These are phyloP conservation scores for Mustelus asterias DNA, from an alignment of 2,113 vertebrate species.

Conservation along the genomic window DNA sequence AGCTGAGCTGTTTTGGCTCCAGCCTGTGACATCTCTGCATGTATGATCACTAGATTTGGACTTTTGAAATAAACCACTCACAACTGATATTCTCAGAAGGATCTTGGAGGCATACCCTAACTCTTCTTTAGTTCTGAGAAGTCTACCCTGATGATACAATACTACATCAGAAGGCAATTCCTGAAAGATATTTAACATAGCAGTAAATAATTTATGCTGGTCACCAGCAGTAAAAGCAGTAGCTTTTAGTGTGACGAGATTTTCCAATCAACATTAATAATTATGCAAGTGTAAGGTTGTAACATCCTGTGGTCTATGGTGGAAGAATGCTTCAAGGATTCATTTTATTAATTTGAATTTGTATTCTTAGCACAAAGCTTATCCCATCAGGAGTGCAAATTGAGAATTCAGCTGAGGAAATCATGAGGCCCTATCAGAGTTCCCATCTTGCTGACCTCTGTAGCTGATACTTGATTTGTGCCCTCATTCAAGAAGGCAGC, in stretches of 20 bases:
- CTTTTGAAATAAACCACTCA: not conserved
- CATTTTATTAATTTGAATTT: not conserved
- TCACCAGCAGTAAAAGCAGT: not conserved
- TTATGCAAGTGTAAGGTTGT: not conserved
- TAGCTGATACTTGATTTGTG: not conserved
- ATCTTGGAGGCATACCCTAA: not conserved
- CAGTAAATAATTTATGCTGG: not conserved
- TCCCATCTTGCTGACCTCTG: not conserved
- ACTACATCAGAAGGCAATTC: not conserved
- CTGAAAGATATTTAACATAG: not conserved
- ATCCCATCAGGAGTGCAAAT: not conserved
- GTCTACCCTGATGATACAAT: not conserved
- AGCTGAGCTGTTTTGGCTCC: not conserved
- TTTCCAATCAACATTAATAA: not conserved
- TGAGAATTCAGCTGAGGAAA: not conserved
- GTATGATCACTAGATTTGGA: not conserved
- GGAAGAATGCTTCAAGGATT: not conserved
- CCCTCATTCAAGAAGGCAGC: not conserved
- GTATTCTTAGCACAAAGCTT: not conserved
- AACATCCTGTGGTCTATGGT: not conserved
- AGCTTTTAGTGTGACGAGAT: not conserved
- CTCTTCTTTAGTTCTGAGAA: not conserved
- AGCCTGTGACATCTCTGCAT: not conserved
- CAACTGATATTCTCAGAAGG: not conserved
- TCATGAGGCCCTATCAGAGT: not conserved